A percentile compares a stretch with the other conserved stretches of the same genome.
Conservation (phyloP, 2,888 invertebrate genomes). For the Boloria euphrosyne region DNA sequence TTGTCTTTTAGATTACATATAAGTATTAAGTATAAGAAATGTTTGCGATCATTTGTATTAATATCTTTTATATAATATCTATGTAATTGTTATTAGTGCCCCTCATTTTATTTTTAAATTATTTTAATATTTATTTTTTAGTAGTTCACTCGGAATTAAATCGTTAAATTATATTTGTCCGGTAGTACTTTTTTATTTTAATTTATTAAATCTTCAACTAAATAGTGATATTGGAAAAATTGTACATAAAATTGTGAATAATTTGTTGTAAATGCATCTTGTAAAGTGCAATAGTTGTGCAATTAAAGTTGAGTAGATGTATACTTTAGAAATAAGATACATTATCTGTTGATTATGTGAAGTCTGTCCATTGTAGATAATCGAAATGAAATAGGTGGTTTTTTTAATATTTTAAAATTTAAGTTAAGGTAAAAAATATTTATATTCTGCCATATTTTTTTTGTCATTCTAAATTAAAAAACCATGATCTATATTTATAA, state of each 20-base stretch:
- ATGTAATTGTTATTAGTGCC: no score
- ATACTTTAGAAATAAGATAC: conserved; percentile 64
- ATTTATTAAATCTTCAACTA: conserved; percentile 4
- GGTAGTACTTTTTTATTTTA: background rate
- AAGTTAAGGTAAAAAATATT: conserved; percentile 7
- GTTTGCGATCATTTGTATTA: no score
- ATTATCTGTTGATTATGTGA: conserved; percentile 69
- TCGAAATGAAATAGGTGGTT: conserved; percentile 38
- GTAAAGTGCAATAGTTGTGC: conserved; percentile 81
- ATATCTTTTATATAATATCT: no score
- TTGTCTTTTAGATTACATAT: no score
- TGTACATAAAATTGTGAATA: conserved; percentile 74
- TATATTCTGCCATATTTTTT: conserved; percentile 16
- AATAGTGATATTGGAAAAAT: conserved; percentile 44
- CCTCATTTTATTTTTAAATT: no score
- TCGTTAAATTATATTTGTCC: no score
- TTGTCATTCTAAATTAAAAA: background rate
- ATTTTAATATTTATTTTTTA: no score
- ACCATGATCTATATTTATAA: no score
- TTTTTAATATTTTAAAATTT: conserved; percentile 28
- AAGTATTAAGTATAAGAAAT: no score
- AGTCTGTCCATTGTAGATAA: conserved; percentile 73
- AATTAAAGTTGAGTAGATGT: conserved; percentile 80
- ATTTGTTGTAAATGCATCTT: conserved; percentile 80
- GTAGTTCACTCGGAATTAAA: no score